phyloP scores from a whole-genome alignment of 2,888 invertebrate species.

The Pherbina coryleti region DNA sequence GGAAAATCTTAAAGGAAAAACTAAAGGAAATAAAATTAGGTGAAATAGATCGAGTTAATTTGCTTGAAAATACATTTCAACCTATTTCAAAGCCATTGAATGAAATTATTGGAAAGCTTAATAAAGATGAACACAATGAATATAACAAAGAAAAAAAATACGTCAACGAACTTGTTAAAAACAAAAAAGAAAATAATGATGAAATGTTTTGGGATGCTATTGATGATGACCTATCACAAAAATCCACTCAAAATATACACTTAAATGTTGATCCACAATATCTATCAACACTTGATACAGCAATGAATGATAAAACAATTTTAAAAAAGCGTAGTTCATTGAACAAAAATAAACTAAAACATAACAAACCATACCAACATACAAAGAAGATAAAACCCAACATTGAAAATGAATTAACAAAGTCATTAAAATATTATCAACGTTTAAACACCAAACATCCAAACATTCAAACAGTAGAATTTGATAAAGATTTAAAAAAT shows the following conservation, averaged over 20 bases:
- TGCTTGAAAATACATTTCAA: conserved; percentile 21
- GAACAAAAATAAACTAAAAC: neutral
- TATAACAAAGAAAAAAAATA: neutral
- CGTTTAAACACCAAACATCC: neutral
- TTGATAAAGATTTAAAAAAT: neutral
- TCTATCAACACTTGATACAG: no score
- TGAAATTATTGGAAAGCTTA: conserved; percentile 1
- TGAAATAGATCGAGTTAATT: neutral
- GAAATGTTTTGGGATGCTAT: neutral
- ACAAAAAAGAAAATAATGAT: neutral
- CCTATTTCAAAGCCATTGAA: conserved; percentile 22
- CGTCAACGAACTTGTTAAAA: neutral
- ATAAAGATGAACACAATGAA: neutral
- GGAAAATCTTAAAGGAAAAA: conserved; percentile 6
- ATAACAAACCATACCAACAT: neutral
- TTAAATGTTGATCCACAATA: no score
- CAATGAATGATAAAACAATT: neutral
- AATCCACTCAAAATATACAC: neutral
- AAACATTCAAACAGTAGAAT: neutral
- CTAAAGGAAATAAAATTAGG: conserved; percentile 19
- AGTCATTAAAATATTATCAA: no score
- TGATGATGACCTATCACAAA: neutral
- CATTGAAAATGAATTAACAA: no score
- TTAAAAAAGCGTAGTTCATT: neutral
- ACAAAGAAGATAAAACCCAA: no score